Evolutionary conservation across 2,888 invertebrate genomes (phyloP).

Genomic region (Drosophila gaucha): DNA sequence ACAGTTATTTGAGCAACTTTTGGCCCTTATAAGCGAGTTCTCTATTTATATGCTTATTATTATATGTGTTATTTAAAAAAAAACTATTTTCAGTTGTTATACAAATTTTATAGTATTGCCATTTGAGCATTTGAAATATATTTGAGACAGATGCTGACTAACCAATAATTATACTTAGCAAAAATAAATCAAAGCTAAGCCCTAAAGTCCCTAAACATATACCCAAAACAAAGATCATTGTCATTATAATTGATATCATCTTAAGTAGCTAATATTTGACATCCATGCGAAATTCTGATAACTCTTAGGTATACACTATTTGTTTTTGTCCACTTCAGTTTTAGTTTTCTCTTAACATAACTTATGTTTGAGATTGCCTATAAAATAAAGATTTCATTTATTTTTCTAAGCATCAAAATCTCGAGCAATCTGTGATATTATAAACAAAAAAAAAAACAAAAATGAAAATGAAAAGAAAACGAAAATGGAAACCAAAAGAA

Average conservation of each 20-base stretch:
- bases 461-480: conserved; percentile 37
- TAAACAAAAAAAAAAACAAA: conserved; percentile 55
- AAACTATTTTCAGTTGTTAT: conserved; percentile 51
- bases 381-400: conserved; percentile 43
- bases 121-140: conserved; percentile 8
- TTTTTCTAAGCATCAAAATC: conserved; percentile 70
- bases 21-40: conserved; percentile 46
- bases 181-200: conserved; percentile 21
- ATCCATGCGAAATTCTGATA: conserved; percentile 1
- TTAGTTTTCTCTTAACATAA: conserved; percentile 29
- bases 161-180: conserved; percentile 38
- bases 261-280: conserved; percentile 66
- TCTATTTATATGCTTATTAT: conserved; percentile 11
- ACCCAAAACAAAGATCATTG: conserved; percentile 37
- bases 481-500: conserved; percentile 37
- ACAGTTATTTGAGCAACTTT: conserved; percentile 51
- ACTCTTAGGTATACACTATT: conserved; percentile 20
- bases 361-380: conserved; percentile 74
- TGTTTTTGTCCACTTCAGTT: conserved; percentile 38
- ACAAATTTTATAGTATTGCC: conserved; percentile 37
- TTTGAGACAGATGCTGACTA: conserved; percentile 26
- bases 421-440: conserved; percentile 84
- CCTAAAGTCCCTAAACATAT: conserved; percentile 13
- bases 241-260: conserved; percentile 42
- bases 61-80: no score